These are phyloP conservation scores for Platycheirus rosarum DNA, from an alignment of 2,888 invertebrate species.

Conservation along the genomic window DNA sequence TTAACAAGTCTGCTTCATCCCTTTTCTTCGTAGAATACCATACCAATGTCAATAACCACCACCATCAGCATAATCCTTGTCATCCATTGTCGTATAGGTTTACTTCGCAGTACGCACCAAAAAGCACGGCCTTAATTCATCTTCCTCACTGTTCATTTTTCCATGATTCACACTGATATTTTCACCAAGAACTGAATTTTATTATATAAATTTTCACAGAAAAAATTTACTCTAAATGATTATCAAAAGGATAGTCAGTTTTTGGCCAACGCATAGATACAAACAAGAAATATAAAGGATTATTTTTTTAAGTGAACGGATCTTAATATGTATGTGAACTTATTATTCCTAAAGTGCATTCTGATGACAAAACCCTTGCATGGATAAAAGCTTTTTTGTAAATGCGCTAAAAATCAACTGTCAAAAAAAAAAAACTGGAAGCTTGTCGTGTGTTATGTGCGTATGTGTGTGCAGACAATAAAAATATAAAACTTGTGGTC, in stretches of 20 bases:
- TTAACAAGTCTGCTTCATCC: constrained; percentile 49
- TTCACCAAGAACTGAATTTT: constrained; percentile 43
- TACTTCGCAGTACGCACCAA: constrained; percentile 19
- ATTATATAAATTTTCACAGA: constrained; percentile 21
- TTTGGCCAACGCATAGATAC: constrained; percentile 64
- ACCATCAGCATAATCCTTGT: constrained; percentile 30
- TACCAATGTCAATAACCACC: constrained; percentile 73
- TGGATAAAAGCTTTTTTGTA: constrained; percentile 12
- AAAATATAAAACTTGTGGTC: constrained; percentile 1
- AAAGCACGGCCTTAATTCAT: constrained; percentile 14
- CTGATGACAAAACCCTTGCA: no score
- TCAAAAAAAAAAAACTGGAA: constrained; percentile 35
- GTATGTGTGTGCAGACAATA: constrained; percentile 58
- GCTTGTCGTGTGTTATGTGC: neutral
- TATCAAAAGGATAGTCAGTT: constrained; percentile 44
- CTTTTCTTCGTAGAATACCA: constrained; percentile 51
- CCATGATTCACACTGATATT: constrained; percentile 52
- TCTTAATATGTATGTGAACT: constrained; percentile 7
- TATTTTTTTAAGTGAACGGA: constrained; percentile 53
- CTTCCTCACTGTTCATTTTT: constrained; percentile 38
- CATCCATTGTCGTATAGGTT: constrained; percentile 20
- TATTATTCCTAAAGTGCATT: neutral
- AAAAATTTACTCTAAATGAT: constrained; percentile 58
- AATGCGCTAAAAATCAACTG: constrained; percentile 29
- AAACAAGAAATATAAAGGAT: constrained; percentile 37